Conservation (phyloP, 1,140 invertebrate species). For the Archegozetes longisetosus region DNA sequence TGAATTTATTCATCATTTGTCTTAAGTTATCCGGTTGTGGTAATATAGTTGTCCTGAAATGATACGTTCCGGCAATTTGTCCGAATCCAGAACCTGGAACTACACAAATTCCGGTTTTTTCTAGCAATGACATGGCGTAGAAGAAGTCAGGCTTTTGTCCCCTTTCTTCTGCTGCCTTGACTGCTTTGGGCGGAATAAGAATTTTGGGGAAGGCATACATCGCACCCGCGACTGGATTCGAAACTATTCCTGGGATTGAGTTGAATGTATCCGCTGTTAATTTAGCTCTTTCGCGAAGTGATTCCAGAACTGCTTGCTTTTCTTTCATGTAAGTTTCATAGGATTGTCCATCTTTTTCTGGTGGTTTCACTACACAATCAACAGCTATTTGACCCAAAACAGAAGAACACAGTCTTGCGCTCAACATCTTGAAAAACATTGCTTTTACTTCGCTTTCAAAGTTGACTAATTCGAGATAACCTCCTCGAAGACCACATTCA, state of each 20-base stretch:
- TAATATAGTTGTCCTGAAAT: conserved; percentile 49
- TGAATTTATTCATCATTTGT: conserved; percentile 19
- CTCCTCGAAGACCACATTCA: conserved; percentile 76
- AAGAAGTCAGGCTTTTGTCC: conserved; percentile 59
- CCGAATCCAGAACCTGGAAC: conserved; percentile 53
- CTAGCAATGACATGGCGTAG: conserved; percentile 84
- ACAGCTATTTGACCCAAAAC: conserved; percentile 68
- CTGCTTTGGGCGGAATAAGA: conserved; percentile 53
- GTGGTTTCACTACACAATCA: conserved; percentile 62
- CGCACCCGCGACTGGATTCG: conserved; percentile 46
- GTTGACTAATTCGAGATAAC: conserved; percentile 80
- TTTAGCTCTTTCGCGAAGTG: conserved; percentile 55
- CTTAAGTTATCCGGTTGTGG: conserved; percentile 20
- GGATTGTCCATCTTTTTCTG: conserved; percentile 60
- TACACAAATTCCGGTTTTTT: conserved; percentile 71
- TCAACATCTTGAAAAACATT: conserved; percentile 75
- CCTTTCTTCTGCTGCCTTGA: conserved; percentile 50
- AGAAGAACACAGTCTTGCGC: conserved; percentile 82
- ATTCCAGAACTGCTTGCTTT: conserved; percentile 57
- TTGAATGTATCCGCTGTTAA: conserved; percentile 84
- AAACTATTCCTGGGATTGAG: conserved; percentile 44
- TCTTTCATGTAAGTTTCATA: conserved; percentile 58
- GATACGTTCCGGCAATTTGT: conserved; percentile 78
- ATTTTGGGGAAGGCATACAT: conserved; percentile 93
- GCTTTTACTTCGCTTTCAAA: conserved; percentile 65